Evolutionary conservation across 2,888 invertebrate genomes (phyloP).

Genomic region (Rhorus exstirpatorius): DNA sequence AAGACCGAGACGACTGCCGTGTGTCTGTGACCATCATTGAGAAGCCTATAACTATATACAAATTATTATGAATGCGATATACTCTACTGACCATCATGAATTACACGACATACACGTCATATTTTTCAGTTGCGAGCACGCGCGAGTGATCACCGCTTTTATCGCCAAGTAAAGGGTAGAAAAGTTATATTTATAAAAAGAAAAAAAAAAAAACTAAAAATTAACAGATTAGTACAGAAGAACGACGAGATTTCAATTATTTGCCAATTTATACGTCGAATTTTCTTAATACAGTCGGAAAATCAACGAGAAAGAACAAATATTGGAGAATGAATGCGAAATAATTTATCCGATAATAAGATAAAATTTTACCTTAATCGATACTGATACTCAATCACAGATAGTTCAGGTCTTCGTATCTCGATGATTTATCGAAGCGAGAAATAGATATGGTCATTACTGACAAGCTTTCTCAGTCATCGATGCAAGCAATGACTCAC

Average conservation of each 20-base stretch:
- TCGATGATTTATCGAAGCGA: constrained; percentile 1
- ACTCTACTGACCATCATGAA: constrained; percentile 40
- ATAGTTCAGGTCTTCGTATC: neutral
- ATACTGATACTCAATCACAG: neutral
- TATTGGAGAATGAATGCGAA: neutral
- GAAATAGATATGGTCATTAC: neutral
- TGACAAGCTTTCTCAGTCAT: neutral
- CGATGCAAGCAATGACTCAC: neutral
- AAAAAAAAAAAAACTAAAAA: too few species aligned
- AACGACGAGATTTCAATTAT: too few species aligned
- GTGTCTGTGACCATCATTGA: constrained; percentile 27
- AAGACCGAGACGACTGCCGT: constrained; percentile 43
- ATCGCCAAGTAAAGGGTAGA: too few species aligned
- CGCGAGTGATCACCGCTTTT: constrained; percentile 1
- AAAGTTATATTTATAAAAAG: too few species aligned
- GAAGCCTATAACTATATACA: constrained; percentile 25
- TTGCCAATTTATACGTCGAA: neutral
- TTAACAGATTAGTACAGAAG: too few species aligned
- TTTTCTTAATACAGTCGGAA: neutral
- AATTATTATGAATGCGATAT: constrained; percentile 49
- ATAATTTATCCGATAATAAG: constrained; percentile 5
- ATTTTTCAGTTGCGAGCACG: constrained; percentile 44
- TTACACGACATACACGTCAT: constrained; percentile 36
- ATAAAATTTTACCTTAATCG: neutral
- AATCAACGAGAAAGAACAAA: neutral